Conservation (phyloP, 2,888 invertebrate genomes). For the Lamproptera curius region DNA sequence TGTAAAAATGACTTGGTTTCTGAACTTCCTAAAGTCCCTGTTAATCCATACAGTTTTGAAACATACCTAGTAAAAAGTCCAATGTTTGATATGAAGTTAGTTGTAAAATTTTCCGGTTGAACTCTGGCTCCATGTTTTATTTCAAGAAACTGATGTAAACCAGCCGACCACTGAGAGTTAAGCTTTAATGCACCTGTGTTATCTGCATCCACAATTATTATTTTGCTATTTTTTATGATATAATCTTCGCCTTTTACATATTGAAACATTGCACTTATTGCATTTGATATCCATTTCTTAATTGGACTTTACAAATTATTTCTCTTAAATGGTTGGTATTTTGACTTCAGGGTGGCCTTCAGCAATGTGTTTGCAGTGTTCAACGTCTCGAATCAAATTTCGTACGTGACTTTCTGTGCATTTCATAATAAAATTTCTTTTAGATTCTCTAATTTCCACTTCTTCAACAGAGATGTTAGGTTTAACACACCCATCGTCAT, state of each 20-base stretch:
- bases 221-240: slow-evolving; percentile 18
- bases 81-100: slow-evolving; percentile 25
- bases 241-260: slow-evolving; percentile 22
- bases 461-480: slow-evolving; percentile 10
- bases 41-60: slow-evolving; percentile 21
- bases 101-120: slow-evolving; percentile 21
- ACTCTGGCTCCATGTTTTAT: slow-evolving; percentile 24
- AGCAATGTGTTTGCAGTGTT: slow-evolving; percentile 2
- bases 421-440: slow-evolving; percentile 20
- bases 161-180: slow-evolving; percentile 21
- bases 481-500: slow-evolving; percentile 17
- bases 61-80: slow-evolving; percentile 21
- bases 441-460: slow-evolving; percentile 14
- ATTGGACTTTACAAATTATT: slow-evolving; percentile 20
- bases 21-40: slow-evolving; percentile 24
- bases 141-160: slow-evolving; percentile 26
- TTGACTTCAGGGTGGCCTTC: slow-evolving; percentile 20
- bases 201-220: slow-evolving; percentile 21
- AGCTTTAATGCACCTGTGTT: slow-evolving; percentile 23
- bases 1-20: slow-evolving; percentile 17
- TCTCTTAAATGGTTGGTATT: slow-evolving; percentile 23
- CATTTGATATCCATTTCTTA: slow-evolving; percentile 22
- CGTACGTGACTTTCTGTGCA: slow-evolving; percentile 18
- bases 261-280: slow-evolving; percentile 20
- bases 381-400: slow-evolving; percentile 19